phyloP scores from a whole-genome alignment of 1,140 invertebrate genomes.

The Planococcus citri region DNA sequence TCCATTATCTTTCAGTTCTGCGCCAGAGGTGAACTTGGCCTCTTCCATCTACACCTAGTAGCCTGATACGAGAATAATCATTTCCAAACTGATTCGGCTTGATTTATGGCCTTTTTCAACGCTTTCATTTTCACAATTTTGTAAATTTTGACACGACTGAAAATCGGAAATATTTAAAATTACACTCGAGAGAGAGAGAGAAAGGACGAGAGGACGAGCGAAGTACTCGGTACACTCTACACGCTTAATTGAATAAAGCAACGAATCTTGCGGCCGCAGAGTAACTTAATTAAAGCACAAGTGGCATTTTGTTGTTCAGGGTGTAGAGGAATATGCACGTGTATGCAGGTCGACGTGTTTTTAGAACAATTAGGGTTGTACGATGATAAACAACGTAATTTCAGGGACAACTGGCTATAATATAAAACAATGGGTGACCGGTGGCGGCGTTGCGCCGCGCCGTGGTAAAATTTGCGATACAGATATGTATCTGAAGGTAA shows the following conservation, averaged over 20 bases:
- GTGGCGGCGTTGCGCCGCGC: no score
- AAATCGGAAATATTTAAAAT: background rate
- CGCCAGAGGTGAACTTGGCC: no score
- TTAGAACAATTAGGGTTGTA: conserved; percentile 14
- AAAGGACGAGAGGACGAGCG: no score
- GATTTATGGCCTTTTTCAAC: no score
- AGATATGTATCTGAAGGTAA: conserved; percentile 19
- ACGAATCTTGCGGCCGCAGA: background rate
- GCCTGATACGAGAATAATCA: no score
- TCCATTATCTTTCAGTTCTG: no score
- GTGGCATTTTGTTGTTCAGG: background rate
- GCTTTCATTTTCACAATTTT: no score
- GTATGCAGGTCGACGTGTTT: conserved; percentile 17
- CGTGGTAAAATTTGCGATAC: conserved; percentile 19
- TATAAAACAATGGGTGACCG: conserved; percentile 19
- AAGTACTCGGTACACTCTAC: no score
- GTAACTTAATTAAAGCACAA: conserved; percentile 17
- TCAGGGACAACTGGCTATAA: conserved; percentile 19
- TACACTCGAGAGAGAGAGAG: no score
- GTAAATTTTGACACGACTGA: background rate
- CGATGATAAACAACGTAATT: conserved; percentile 20
- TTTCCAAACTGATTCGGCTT: no score
- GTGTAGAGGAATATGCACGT: background rate
- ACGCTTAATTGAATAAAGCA: conserved; percentile 6
- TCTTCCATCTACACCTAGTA: no score